Evolutionary conservation across 1,140 invertebrate species (phyloP), one percentile per base, ranked within the genome.

Genomic region (Saccostrea echinata): DNA sequence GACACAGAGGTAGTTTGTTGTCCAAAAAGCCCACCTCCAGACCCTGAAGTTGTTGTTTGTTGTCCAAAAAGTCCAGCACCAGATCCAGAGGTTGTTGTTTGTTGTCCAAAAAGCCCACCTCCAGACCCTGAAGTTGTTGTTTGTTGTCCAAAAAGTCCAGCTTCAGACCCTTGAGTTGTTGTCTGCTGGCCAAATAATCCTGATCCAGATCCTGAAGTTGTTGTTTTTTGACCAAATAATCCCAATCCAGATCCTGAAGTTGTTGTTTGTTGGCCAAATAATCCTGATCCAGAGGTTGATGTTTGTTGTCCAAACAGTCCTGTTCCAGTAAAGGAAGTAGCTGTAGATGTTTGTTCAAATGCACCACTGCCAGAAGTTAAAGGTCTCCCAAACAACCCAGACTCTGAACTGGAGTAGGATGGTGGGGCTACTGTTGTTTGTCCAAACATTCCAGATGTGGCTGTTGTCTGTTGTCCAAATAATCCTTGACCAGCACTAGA

Each of bases 231-330:
- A 12, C 35, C 61, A 43, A 52, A 86, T 80, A 76, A 76, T 33
- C 68, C 30, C 2, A 27, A 52, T 82, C 86, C n/a, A 86, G 88
- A 33, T 52, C 18, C 61, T 51, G 84, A 21, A 43, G 71, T 43
- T 43, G 68, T 80, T 43, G 89, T 64, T 33, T 84, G 57, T 33
- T 43, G n/a, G 11, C 61, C 71, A 53, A 82, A 71, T 43, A 51
- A 27, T 81, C 86, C 21, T 84, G 88, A 27, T 55, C 21, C 52
- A 71, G 84, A 18, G 68, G 83, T 55, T 52, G 61, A 68, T 71
- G 89, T 43, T 81, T 21, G 51, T 27, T 87, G 81, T 33, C 86
- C 89, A 85, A 90, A 90, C 27, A 90, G n/a, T 83, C 84, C 43
- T 16, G 43, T 68, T 51, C 18, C 53, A 43, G 84, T 82, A 64